A percentile compares a stretch with the other conserved stretches of the same genome.
phyloP scores from a whole-genome alignment of 2,888 invertebrate genomes.

The Phortica okadai region DNA sequence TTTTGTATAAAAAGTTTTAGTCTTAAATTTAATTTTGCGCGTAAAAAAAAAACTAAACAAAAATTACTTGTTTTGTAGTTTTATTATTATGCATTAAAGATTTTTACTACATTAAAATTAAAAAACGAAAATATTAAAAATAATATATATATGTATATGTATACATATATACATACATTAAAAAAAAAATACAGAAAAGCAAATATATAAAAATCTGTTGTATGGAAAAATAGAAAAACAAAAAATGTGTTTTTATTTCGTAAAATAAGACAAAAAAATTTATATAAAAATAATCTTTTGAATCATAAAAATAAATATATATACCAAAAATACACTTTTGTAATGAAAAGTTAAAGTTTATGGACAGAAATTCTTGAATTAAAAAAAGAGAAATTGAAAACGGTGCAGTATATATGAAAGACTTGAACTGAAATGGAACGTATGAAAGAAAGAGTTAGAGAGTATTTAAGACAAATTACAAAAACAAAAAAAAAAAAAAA shows the following conservation, averaged over 20 bases:
- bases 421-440: constrained; percentile 43
- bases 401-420: constrained; percentile 44
- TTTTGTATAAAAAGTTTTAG: constrained; percentile 40
- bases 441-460: background rate
- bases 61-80: constrained; percentile 62
- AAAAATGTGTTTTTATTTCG: constrained; percentile 42
- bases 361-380: background rate
- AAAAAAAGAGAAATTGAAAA: constrained; percentile 26
- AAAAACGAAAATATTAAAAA: constrained; percentile 41
- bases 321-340: constrained; percentile 24
- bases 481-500: constrained; percentile 27
- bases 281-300: constrained; percentile 36
- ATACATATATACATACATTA: background rate
- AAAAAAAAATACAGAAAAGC: constrained; percentile 29
- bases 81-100: constrained; percentile 55
- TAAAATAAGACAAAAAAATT: constrained; percentile 26
- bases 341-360: background rate
- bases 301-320: constrained; percentile 50
- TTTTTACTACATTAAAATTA: constrained; percentile 56
- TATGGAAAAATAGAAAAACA: constrained; percentile 52
- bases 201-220: constrained; percentile 57
- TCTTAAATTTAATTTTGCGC: background rate
- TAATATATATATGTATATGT: constrained; percentile 52
- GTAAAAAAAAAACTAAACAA: background rate
- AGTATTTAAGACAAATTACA: background rate